phyloP scores from a whole-genome alignment of 2,113 vertebrate species.

The Campylorhamphus procurvoides region DNA sequence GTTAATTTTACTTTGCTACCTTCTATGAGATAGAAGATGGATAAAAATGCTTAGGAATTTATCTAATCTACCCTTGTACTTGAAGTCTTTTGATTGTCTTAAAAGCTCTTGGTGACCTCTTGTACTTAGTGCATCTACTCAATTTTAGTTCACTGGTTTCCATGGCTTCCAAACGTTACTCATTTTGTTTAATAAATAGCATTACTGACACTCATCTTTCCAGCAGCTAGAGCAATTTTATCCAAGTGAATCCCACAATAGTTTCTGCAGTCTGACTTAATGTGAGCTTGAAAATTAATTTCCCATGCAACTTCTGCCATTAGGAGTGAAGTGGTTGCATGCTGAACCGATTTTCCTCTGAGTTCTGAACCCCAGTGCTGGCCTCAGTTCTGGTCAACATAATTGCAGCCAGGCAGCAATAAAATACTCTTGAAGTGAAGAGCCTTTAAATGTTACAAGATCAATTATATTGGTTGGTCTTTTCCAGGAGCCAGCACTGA shows the following conservation, averaged over 20 bases:
- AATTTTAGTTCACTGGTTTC: slow-evolving; percentile 55
- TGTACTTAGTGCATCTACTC: slow-evolving; percentile 28
- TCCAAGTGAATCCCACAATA: slow-evolving; percentile 65
- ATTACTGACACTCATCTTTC: slow-evolving; percentile 71
- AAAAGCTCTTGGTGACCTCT: slow-evolving; percentile 60
- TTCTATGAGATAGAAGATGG: neutral
- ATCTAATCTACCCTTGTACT: slow-evolving; percentile 3
- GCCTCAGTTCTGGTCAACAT: slow-evolving; percentile 49
- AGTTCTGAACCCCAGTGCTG: slow-evolving; percentile 38
- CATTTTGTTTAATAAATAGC: slow-evolving; percentile 79
- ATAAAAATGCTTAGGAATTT: slow-evolving; percentile 43
- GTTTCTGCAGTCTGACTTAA: slow-evolving; percentile 70
- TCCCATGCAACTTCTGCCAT: slow-evolving; percentile 70
- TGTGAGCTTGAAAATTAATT: slow-evolving; percentile 80
- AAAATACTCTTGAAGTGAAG: slow-evolving; percentile 25
- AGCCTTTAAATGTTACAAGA: slow-evolving; percentile 56
- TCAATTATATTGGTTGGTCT: slow-evolving; percentile 58
- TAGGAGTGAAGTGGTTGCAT: slow-evolving; percentile 65
- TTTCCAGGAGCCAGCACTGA: slow-evolving; percentile 47
- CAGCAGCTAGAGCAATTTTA: slow-evolving; percentile 70
- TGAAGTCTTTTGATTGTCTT: slow-evolving; percentile 64
- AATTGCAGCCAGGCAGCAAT: slow-evolving; percentile 41
- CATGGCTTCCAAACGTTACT: slow-evolving; percentile 66
- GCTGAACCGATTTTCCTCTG: slow-evolving; percentile 65
- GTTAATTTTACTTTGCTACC: slow-evolving; percentile 20